Evolutionary conservation across 2,888 invertebrate genomes (phyloP).

Genomic region (Nebria brevicollis): DNA sequence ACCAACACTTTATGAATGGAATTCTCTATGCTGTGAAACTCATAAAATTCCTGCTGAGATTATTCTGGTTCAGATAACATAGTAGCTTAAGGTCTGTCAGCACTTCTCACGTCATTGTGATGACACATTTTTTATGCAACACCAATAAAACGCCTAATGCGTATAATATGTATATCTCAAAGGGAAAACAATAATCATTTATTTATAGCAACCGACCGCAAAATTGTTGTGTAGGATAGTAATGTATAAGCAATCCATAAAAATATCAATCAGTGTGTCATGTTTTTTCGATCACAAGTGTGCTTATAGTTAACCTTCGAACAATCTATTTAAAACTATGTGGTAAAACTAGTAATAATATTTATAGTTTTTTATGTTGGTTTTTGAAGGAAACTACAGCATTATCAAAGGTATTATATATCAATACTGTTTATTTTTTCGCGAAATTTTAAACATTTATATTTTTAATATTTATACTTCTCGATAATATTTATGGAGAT

Average conservation of each 20-base stretch:
- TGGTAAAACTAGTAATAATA: background rate
- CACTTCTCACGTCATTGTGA: background rate
- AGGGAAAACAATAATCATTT: background rate
- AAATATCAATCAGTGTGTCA: background rate
- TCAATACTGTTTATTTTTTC: background rate
- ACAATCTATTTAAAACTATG: background rate
- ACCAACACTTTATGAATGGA: background rate
- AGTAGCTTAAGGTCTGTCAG: background rate
- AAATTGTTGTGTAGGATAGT: background rate
- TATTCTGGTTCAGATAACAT: background rate
- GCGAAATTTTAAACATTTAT: background rate
- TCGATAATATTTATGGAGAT: background rate
- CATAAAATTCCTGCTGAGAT: background rate
- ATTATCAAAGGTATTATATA: background rate
- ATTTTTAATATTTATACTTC: background rate
- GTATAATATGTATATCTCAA: background rate
- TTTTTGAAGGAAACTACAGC: background rate
- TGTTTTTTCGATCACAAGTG: background rate
- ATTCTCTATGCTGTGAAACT: background rate
- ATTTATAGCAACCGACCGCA: background rate
- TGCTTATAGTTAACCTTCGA: background rate
- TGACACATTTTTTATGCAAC: background rate
- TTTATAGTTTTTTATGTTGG: background rate
- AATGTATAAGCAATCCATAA: background rate
- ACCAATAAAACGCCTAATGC: background rate